A percentile compares a stretch with the other conserved stretches of the same genome.
Evolutionary conservation across 2,888 invertebrate species (phyloP).

Genomic region (Aphidoletes aphidimyza): DNA sequence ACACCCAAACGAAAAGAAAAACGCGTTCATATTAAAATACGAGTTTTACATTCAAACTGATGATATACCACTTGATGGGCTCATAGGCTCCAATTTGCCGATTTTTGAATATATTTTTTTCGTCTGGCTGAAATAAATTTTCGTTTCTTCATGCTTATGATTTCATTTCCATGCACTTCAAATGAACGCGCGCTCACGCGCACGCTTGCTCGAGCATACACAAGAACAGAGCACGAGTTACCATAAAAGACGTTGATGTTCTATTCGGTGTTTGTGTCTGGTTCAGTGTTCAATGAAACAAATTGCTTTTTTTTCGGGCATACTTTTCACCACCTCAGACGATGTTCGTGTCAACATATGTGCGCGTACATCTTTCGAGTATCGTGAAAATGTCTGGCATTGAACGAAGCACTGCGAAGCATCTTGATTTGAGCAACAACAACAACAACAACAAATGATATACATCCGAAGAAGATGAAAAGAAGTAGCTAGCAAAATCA

Average conservation of each 20-base stretch:
- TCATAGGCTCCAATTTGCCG: slow-evolving; percentile 29
- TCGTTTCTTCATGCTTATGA: neutral
- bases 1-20: neutral
- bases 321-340: neutral
- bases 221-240: no score
- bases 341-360: slow-evolving; percentile 41
- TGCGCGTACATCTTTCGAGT: slow-evolving; percentile 48
- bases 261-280: no score
- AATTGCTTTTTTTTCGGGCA: no score
- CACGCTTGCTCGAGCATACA: neutral
- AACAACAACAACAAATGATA: neutral
- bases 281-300: no score
- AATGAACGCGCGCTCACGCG: neutral
- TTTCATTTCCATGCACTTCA: neutral
- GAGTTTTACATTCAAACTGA: neutral
- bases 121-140: slow-evolving; percentile 1
- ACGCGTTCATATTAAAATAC: neutral
- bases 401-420: neutral
- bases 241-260: no score
- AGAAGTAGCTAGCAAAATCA: neutral
- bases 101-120: neutral
- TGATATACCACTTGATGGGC: slow-evolving; percentile 30
- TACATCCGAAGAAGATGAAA: neutral
- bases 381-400: neutral
- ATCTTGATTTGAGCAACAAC: neutral